phyloP scores from a whole-genome alignment of 2,113 vertebrate genomes.

The Hylia prasina region DNA sequence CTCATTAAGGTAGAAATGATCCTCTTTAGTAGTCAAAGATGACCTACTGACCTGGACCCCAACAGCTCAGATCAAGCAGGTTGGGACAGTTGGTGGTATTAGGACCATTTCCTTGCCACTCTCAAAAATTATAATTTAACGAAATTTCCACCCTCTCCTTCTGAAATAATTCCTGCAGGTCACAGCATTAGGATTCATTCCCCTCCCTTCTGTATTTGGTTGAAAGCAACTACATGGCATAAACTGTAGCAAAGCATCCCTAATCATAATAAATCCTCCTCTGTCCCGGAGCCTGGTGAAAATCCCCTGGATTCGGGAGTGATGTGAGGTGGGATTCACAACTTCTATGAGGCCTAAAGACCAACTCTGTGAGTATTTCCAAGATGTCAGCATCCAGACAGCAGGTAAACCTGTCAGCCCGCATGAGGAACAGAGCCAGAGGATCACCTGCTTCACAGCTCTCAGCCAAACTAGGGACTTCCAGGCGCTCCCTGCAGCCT shows the following conservation, averaged over 20 bases:
- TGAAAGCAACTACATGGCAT: neutral
- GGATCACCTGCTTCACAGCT: neutral
- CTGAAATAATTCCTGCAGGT: neutral
- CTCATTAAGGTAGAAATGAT: constrained; percentile 51
- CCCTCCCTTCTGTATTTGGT: neutral
- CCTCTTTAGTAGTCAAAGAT: constrained; percentile 11
- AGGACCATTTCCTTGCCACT: neutral
- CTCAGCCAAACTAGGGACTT: neutral
- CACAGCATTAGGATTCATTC: neutral
- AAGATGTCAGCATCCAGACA: neutral
- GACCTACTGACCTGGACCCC: constrained; percentile 38
- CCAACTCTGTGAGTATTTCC: neutral
- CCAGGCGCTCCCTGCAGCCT: neutral
- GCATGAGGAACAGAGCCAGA: neutral
- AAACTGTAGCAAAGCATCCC: neutral
- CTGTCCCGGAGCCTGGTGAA: neutral
- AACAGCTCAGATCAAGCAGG: constrained; percentile 4
- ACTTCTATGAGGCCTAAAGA: neutral
- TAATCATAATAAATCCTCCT: neutral
- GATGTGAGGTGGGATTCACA: neutral
- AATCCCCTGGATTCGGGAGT: neutral
- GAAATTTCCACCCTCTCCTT: neutral
- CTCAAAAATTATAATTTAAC: neutral
- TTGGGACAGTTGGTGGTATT: neutral
- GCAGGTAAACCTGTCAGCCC: neutral